Base-by-base conservation (phyloP, 2,113 vertebrate species). In the Forbesichthys agassizii region DNA sequence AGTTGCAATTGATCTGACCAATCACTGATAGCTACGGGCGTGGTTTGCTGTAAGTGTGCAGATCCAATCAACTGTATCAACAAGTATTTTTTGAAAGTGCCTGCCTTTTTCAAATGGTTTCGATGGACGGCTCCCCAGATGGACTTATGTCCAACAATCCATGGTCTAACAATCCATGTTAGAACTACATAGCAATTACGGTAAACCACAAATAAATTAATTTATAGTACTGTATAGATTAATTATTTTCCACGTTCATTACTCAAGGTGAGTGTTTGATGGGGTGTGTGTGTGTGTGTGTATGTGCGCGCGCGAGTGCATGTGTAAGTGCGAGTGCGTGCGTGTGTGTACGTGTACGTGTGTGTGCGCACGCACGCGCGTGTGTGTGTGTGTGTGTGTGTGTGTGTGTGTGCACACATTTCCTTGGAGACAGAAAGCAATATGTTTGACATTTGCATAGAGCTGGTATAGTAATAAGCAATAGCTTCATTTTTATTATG, bases 371-470 rank as follows among this genome's bases (percentile, higher is more conserved):
- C 16, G 16, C 16, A 0, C 16, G 16, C 16, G 16, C 0, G 54
- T 53, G 63, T 48, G 18, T 61, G 55, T 48, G 9, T 9, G 51
- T 11, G 11, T 55, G 20, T 56, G 33, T 60, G 68, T 78, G 69
- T 74, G 63, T 68, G 70, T 71, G 77, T 49, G 49, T 75, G 69
- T 67, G 48, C 72, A 18, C 8, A 48, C n/a, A 9, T 47, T 46
- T 65, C 87, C 78, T 78, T 73, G 61, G 84, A 85, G 88, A 88
- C 75, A 59, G 55, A 82, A 83, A 83, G 81, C 86, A 88, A 88
- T 88, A 88, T 87, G 79, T 75, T 73, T 74, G 75, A 82, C 69
- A 87, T 88, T 89, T 84, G 86, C 88, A 86, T 89, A 83, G 13
- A 73, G 76, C 83, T 81, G 63, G 65, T 65, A 83, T 67, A 77